Evolutionary conservation across 92 coral and sea anemone species (phyloP).

Genomic region (Phenganax marumi): DNA sequence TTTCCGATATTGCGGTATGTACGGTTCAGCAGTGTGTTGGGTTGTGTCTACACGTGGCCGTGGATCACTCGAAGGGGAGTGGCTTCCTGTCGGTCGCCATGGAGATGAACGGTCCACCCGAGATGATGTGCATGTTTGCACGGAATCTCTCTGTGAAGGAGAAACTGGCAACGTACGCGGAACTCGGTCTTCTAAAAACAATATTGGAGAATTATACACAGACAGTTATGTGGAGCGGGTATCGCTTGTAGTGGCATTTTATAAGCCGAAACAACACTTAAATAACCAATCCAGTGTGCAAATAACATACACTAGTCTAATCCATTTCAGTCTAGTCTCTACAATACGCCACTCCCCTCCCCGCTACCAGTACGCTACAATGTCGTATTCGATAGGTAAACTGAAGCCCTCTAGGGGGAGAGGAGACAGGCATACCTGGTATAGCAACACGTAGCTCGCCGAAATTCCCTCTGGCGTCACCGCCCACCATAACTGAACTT

Average conservation of each 20-base stretch:
- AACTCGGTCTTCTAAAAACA: slow-evolving; percentile 17
- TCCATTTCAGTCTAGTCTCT: neutral
- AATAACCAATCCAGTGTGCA: too few relatives aligned
- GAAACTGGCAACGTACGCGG: neutral
- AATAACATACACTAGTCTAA: too few relatives aligned
- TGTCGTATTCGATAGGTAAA: too few relatives aligned
- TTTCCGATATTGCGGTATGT: neutral
- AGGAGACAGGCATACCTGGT: slow-evolving; percentile 14
- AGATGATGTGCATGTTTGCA: neutral
- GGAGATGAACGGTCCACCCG: slow-evolving; percentile 26
- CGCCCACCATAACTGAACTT: slow-evolving; percentile 16
- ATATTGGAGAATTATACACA: too few relatives aligned
- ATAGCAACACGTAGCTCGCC: neutral
- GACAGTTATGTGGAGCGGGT: too few relatives aligned
- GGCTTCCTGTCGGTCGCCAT: slow-evolving; percentile 35
- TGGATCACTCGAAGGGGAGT: slow-evolving; percentile 24
- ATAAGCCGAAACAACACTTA: neutral
- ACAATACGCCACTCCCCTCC: neutral
- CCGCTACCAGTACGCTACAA: neutral
- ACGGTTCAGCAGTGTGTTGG: slow-evolving; percentile 8
- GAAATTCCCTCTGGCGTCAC: neutral
- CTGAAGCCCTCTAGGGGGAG: neutral
- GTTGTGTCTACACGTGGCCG: slow-evolving; percentile 17
- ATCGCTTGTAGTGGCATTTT: neutral
- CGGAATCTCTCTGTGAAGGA: slow-evolving; percentile 19